Conservation (phyloP, 2,113 vertebrate species). For the Hippotragus niger region DNA sequence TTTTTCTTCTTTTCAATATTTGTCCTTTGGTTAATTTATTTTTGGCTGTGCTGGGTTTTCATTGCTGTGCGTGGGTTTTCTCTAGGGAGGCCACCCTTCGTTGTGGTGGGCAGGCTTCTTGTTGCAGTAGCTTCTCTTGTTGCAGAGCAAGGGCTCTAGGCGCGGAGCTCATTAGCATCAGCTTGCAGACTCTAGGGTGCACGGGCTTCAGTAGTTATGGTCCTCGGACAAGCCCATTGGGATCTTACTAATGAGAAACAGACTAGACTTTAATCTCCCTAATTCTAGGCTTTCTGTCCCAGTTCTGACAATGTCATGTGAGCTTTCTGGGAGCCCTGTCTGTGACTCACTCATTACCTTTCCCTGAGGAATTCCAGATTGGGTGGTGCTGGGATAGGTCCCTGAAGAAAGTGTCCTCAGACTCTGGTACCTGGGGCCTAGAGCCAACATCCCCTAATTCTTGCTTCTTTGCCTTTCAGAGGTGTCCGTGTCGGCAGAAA, state of each 20-base stretch:
- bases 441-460: not conserved
- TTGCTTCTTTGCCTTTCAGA: conserved; percentile 46
- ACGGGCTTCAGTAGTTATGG: not conserved
- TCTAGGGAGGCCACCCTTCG: not conserved
- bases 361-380: not conserved
- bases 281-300: not conserved
- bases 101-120: not conserved
- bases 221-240: not conserved
- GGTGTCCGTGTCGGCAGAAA: not conserved
- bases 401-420: not conserved
- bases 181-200: not conserved
- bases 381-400: not conserved
- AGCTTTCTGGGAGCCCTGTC: not conserved
- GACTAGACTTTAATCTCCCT: not conserved
- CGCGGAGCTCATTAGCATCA: not conserved
- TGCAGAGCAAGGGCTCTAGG: not conserved
- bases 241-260: not conserved
- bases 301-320: not conserved
- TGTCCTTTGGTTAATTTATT: not conserved
- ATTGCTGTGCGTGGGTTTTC: not conserved
- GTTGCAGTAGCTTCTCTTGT: not conserved
- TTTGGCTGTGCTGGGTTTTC: not conserved
- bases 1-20: not conserved
- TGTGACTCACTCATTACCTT: not conserved
- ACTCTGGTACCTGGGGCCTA: not conserved